Conservation (phyloP, 2,113 vertebrate genomes). For the Elephas maximus region DNA sequence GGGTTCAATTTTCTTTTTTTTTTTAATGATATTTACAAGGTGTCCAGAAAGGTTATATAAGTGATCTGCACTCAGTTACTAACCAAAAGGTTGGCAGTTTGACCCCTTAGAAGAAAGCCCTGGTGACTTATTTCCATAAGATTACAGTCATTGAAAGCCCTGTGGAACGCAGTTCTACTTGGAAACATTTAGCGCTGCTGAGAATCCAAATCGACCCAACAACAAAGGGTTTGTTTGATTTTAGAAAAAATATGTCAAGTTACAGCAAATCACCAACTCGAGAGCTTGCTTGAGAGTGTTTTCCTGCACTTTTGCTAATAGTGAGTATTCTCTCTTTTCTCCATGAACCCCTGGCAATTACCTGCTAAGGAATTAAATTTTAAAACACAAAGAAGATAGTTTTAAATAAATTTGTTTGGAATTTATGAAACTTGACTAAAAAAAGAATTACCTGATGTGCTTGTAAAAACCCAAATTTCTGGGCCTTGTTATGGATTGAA, state of each 20-base stretch:
- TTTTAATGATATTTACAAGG: too few species aligned
- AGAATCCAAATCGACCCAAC: too few species aligned
- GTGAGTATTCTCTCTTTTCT: neutral
- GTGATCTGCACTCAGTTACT: too few species aligned
- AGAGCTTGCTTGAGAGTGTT: too few species aligned
- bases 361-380: neutral
- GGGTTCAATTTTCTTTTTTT: too few species aligned
- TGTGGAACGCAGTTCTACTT: too few species aligned
- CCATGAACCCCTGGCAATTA: neutral
- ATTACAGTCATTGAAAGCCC: neutral
- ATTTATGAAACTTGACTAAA: conserved; percentile 33
- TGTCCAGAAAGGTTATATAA: neutral
- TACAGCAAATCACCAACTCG: neutral
- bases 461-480: neutral
- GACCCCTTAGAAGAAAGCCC: too few species aligned
- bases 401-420: neutral
- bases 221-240: too few species aligned
- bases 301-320: neutral
- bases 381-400: neutral
- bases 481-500: too few species aligned
- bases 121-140: neutral
- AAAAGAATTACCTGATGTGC: neutral
- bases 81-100: too few species aligned
- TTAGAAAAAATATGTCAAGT: neutral
- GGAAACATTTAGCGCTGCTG: too few species aligned